These are phyloP conservation scores for Drosophila recens DNA, from an alignment of 2,888 invertebrate species.

Conservation along the genomic window DNA sequence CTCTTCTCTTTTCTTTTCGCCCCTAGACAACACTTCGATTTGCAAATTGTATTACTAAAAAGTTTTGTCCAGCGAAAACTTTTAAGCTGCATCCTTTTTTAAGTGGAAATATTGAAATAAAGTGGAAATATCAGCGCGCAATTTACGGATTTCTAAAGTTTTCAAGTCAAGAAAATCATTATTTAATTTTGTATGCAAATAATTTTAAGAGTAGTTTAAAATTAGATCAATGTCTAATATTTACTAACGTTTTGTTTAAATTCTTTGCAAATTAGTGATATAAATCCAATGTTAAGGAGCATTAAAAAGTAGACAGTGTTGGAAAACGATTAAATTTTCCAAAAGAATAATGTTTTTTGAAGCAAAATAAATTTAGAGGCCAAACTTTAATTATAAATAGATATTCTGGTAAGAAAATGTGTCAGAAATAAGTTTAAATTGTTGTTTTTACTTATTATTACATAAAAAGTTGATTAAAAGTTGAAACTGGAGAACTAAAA, in stretches of 20 bases:
- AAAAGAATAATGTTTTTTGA: no score
- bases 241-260: background rate
- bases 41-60: constrained; percentile 36
- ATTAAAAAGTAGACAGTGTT: no score
- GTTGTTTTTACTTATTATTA: no score
- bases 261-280: no score
- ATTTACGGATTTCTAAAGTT: constrained; percentile 21
- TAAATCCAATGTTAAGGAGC: no score
- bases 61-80: constrained; percentile 35
- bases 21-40: constrained; percentile 3
- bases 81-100: constrained; percentile 53
- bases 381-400: no score
- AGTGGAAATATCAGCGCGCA: constrained; percentile 33
- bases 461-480: no score
- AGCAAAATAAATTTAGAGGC: no score
- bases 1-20: background rate
- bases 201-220: background rate
- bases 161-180: constrained; percentile 1
- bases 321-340: no score
- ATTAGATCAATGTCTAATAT: background rate
- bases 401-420: no score
- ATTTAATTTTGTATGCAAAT: background rate
- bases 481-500: no score
- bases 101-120: constrained; percentile 34
- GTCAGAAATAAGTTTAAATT: no score